These are phyloP conservation scores for Collichthys lucidus DNA, from an alignment of 2,113 vertebrate species.

Conservation along the genomic window DNA sequence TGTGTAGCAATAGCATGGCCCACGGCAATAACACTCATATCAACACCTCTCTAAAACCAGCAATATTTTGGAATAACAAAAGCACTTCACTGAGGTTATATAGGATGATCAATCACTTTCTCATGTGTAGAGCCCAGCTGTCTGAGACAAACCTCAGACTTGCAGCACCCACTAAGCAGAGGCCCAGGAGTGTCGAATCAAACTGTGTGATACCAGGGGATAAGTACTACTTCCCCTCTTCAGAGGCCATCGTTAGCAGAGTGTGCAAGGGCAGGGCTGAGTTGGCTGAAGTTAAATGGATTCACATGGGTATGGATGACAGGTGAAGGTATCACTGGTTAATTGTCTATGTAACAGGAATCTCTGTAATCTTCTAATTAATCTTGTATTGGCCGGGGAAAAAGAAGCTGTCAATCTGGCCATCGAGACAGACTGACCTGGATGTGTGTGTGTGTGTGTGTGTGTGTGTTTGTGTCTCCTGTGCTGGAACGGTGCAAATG, in stretches of 20 bases:
- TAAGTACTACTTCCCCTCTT: conserved; percentile 57
- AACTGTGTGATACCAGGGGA: conserved; percentile 51
- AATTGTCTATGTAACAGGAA: conserved; percentile 52
- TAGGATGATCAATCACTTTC: conserved; percentile 31
- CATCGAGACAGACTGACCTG: conserved; percentile 41
- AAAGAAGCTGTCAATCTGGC: conserved; percentile 66
- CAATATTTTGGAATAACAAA: conserved; percentile 26
- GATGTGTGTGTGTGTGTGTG: not conserved
- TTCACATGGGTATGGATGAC: conserved; percentile 55
- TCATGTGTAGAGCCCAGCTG: conserved; percentile 46
- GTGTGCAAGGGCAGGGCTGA: conserved; percentile 41
- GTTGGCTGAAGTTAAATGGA: conserved; percentile 48
- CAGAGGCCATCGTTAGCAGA: conserved; percentile 59
- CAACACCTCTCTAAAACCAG: conserved; percentile 4
- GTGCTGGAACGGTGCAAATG: conserved; percentile 18
- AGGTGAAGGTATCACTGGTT: conserved; percentile 46
- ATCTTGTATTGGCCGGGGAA: conserved; percentile 45
- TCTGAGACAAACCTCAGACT: conserved; percentile 62
- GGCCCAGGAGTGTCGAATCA: conserved; percentile 18
- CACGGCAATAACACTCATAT: not conserved
- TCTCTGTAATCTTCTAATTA: conserved; percentile 62
- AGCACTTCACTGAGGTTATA: conserved; percentile 29
- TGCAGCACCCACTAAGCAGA: conserved; percentile 41
- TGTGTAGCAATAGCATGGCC: conserved; percentile 10
- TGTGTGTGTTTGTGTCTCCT: not conserved